These are phyloP conservation scores for Alfaro cultratus DNA, from an alignment of 2,797 vertebrate genomes.

Conservation along the genomic window DNA sequence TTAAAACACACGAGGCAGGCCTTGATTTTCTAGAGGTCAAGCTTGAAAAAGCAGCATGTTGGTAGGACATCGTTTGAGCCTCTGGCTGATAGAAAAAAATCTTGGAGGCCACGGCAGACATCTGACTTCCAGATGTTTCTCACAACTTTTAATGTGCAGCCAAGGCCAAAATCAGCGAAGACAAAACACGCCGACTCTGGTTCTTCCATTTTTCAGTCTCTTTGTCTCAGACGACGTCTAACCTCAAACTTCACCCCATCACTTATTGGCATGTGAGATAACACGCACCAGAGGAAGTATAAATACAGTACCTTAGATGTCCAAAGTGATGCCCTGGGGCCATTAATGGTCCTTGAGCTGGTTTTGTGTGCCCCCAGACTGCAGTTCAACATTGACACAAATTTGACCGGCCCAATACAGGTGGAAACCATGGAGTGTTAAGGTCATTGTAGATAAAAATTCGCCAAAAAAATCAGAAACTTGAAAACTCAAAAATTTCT, in stretches of 20 bases:
- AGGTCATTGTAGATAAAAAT: too few relatives aligned
- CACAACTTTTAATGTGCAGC: conserved; percentile 52
- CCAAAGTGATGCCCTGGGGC: too few relatives aligned
- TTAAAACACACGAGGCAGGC: conserved; percentile 34
- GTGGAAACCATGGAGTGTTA: too few relatives aligned
- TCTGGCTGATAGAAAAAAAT: conserved; percentile 37
- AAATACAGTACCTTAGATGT: not conserved
- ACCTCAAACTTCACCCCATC: conserved; percentile 11
- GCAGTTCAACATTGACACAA: too few relatives aligned
- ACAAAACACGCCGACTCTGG: conserved; percentile 4
- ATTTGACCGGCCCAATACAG: too few relatives aligned
- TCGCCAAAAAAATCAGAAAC: too few relatives aligned
- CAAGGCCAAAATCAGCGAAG: conserved; percentile 45
- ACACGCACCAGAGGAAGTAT: not conserved
- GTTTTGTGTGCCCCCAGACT: too few relatives aligned
- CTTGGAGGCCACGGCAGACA: conserved; percentile 52
- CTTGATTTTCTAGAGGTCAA: conserved; percentile 28
- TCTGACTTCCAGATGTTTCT: conserved; percentile 79
- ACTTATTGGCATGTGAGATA: not conserved
- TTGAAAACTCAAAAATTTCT: too few relatives aligned
- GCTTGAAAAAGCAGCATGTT: conserved; percentile 36
- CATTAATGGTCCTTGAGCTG: too few relatives aligned
- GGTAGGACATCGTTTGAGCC: conserved; percentile 42
- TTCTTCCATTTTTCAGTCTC: conserved; percentile 3
- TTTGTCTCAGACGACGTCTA: conserved; percentile 17